Conservation (phyloP, 53 echinoderm and acorn worm genomes). For the Mesocentrotus franciscanus region DNA sequence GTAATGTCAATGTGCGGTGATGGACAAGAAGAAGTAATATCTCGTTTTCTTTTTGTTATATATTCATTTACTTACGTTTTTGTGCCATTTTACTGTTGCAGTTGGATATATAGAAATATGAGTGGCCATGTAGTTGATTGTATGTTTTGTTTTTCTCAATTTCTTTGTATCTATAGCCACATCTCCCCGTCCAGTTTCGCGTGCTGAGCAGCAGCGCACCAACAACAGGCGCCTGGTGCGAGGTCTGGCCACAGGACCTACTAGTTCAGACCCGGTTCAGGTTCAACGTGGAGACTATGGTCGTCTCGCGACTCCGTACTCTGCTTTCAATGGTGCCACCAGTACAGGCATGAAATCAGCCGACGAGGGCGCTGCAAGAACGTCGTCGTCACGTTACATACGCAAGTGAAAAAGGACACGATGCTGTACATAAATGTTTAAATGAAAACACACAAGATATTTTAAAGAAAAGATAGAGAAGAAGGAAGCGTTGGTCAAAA, state of each 20-base stretch:
- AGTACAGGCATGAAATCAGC: conserved; percentile 76
- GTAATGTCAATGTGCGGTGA: not conserved
- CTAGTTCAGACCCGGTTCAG: conserved; percentile 83
- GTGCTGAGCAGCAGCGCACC: conserved; percentile 97
- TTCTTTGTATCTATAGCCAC: conserved; percentile 77
- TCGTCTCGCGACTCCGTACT: conserved; percentile 89
- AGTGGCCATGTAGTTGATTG: not conserved
- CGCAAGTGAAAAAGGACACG: conserved; percentile 87
- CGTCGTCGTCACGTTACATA: conserved; percentile 95
- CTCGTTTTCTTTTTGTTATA: not conserved
- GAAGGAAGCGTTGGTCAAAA: not conserved
- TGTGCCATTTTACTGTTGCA: not conserved
- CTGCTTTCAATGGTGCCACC: conserved; percentile 93
- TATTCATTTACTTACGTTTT: not conserved
- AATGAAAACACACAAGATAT: conserved; percentile 43
- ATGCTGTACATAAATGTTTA: conserved; percentile 51
- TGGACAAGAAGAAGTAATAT: not conserved
- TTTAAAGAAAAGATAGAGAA: conserved; percentile 22
- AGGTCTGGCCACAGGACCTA: conserved; percentile 81
- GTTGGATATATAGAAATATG: not conserved
- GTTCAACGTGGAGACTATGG: conserved; percentile 79
- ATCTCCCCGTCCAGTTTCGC: conserved; percentile 98
- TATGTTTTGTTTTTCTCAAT: not conserved
- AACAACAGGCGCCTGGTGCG: conserved; percentile 95
- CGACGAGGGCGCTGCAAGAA: conserved; percentile 88